These are phyloP conservation scores for Lagopus muta DNA, from an alignment of 2,113 vertebrate species.

Conservation along the genomic window DNA sequence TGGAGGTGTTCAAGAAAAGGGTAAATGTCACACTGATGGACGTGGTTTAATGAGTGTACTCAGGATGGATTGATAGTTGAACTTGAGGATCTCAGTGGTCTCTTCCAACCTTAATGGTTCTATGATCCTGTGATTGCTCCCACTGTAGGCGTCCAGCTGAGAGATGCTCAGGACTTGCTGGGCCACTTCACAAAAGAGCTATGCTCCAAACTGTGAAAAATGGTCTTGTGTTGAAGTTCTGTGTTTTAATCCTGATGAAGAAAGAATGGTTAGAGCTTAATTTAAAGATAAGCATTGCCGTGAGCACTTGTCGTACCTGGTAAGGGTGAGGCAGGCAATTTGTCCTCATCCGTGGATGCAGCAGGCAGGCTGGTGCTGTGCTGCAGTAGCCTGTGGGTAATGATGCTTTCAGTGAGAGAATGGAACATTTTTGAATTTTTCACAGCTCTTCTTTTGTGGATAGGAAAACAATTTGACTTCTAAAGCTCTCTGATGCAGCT, in stretches of 20 bases:
- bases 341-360: not conserved
- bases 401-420: constrained; percentile 45
- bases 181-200: not conserved
- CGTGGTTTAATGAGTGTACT: too few species aligned
- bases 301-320: not conserved
- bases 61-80: too few species aligned
- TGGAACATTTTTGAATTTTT: constrained; percentile 36
- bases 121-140: not conserved
- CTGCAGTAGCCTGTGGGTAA: constrained; percentile 14
- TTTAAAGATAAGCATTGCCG: constrained; percentile 10
- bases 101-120: too few species aligned
- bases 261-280: not conserved
- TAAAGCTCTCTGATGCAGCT: constrained; percentile 30
- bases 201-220: not conserved
- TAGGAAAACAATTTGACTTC: constrained; percentile 31
- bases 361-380: not conserved
- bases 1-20: too few species aligned
- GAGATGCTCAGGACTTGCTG: not conserved
- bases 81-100: too few species aligned
- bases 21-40: too few species aligned
- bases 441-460: constrained; percentile 10
- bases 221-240: fast-evolving
- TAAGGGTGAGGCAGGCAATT: not conserved
- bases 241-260: not conserved
- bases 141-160: not conserved